A percentile compares a stretch with the other conserved stretches of the same genome.
phyloP scores from a whole-genome alignment of 2,113 vertebrate species.

The Carassius gibelio region DNA sequence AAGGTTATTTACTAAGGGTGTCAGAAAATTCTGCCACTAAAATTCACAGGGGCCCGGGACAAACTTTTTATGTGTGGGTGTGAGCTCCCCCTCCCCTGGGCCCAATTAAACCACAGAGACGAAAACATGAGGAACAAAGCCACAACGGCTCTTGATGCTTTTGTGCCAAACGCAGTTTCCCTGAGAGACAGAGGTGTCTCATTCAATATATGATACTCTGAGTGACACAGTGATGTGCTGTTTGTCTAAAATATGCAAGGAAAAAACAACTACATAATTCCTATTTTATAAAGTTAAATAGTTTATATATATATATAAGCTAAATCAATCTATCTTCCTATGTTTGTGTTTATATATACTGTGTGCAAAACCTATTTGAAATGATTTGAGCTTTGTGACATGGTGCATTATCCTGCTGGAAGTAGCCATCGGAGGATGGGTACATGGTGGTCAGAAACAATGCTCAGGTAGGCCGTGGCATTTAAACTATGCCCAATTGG shows the following conservation, averaged over 20 bases:
- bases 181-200: constrained; percentile 11
- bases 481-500: no score
- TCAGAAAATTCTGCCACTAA: background rate
- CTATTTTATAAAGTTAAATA: background rate
- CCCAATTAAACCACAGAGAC: constrained; percentile 19
- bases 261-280: constrained; percentile 10
- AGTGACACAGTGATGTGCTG: constrained; percentile 3
- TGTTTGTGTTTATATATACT: background rate
- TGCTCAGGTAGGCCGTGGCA: no score
- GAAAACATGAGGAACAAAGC: constrained; percentile 6
- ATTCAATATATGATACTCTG: background rate
- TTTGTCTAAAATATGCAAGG: background rate
- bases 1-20: background rate
- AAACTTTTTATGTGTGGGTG: constrained; percentile 22
- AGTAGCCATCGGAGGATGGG: no score
- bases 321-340: no score
- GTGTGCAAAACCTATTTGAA: background rate
- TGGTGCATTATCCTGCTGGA: no score
- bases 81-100: constrained; percentile 4
- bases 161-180: background rate
- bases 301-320: no score
- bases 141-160: constrained; percentile 12
- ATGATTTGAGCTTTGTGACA: no score
- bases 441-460: no score
- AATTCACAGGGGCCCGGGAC: constrained; percentile 4